Evolutionary conservation across 2,797 vertebrate genomes (phyloP), one percentile per base, ranked within the genome.

Genomic region (Rhadinocentrus ornatus): DNA sequence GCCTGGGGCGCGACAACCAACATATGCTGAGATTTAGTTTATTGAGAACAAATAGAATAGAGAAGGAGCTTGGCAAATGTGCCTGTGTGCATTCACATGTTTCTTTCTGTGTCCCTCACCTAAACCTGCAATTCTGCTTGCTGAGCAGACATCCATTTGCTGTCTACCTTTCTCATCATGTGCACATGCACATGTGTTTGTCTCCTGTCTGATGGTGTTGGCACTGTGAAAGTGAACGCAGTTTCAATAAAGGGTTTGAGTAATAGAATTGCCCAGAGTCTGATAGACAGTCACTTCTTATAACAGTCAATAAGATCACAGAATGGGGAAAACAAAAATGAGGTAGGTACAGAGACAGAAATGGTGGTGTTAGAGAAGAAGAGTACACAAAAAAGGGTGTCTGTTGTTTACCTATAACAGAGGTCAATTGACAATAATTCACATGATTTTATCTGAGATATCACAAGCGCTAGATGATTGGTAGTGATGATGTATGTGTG

Each of bases 201-300:
- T 54, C 32, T 46, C 34, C 69, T 31, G 57, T 35, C 67, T 73
- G 18, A 35, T 48, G 37, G 65, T 77, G 61, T 79, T 31, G 1
- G 22, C 5, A 15, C 70, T 71, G 69, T 69, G 66, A 83, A 74
- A 82, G 66, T 76, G 78, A 73, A 77, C 74, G 52, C 32, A 63
- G 59, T 80, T 84, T 84, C 88, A 86, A 65, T 77, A 70, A 89
- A 74, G 59, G 75, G 59, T 62, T 60, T 62, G 72, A 61, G 85
- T 89, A 91, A 92, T 89, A 71, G 86, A 92, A 92, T 85, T 73
- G 78, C 72, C 81, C 66, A 61, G 71, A 82, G 71, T 82, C 76
- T 88, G 88, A 92, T 78, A 66, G 86, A 83, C 73, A 76, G 85
- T 91, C 89, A 89, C 83, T 92, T 92, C 88, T 91, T 80, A 90